Evolutionary conservation across 2,888 invertebrate species (phyloP), one percentile per base, ranked within the genome.

Genomic region (Allygus modestus): DNA sequence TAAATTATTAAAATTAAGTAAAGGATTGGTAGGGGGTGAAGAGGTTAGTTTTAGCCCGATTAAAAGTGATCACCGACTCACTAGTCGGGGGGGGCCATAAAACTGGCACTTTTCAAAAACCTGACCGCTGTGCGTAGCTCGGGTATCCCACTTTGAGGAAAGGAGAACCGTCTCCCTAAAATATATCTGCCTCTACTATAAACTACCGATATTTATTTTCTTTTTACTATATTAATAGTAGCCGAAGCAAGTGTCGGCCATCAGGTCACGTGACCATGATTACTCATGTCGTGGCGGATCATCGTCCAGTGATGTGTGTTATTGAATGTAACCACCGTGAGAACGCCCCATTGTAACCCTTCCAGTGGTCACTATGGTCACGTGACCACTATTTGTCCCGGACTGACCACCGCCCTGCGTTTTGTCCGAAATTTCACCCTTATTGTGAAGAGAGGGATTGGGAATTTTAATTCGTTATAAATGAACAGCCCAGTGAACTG

Each of bases 321-420:
- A 65, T 65, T 65, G 65, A 65, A 65, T 65, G 65, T 65, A 65
- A 15, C 65, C 65, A 65, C 65, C 65, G 65, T 65, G 65, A 65
- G 65, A 65, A 5, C 37, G 17, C 20, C 31, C 28, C 31, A 31
- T 65, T 65, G 65, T 31, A 65, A 65, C 65, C 65, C 65, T 65
- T 54, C 23, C 54, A 7, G 2, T 15, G 65, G 65, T 65, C 65
- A 65, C 31, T 28, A 9, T 11, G 31, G 65, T 31, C 65, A 65
- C 65, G 65, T 65, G 65, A 65, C 65, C 28, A 4, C 65, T 31
- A 65, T 65, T 65, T 31, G 31, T 31, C 15, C 28, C 4, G 54
- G 65, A 31, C 28, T 65, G 65, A 65, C 65, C 65, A 31, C 31
- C 65, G 65, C 12, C 28, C 65, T 28, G 46, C 46, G 46, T 15